Conservation (phyloP, 2,797 vertebrate species). For the Myotis myotis region DNA sequence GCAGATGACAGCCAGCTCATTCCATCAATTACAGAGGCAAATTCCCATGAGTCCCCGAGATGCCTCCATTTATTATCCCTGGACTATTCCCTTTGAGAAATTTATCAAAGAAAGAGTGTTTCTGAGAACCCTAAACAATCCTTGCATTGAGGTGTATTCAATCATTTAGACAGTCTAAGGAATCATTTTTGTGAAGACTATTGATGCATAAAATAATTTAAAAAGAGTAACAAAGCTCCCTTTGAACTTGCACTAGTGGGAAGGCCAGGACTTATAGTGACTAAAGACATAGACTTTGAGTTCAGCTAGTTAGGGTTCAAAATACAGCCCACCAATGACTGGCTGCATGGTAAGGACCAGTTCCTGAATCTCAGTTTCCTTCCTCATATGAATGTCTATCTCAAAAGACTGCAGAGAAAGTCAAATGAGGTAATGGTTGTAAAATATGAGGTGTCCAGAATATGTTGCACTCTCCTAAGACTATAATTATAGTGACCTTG, state of each 20-base stretch:
- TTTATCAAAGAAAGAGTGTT: conserved; percentile 73
- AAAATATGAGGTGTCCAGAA: neutral
- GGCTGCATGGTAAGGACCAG: neutral
- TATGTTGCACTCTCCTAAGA: neutral
- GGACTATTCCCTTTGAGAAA: conserved; percentile 71
- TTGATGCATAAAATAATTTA: conserved; percentile 60
- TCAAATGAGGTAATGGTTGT: neutral
- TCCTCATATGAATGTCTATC: neutral
- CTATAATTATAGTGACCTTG: neutral
- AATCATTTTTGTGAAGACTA: conserved; percentile 61
- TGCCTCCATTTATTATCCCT: conserved; percentile 65
- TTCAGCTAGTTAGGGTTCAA: conserved; percentile 19
- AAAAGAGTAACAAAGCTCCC: conserved; percentile 39
- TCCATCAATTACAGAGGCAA: conserved; percentile 71
- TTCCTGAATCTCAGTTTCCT: neutral
- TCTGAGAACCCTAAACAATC: conserved; percentile 70
- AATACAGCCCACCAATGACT: neutral
- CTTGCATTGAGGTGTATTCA: conserved; percentile 57
- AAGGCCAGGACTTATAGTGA: neutral
- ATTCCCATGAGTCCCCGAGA: conserved; percentile 62
- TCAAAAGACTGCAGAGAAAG: neutral
- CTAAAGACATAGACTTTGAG: conserved; percentile 16
- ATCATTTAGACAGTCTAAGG: conserved; percentile 70
- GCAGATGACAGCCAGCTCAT: conserved; percentile 57
- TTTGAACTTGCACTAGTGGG: neutral